Conservation (phyloP, 2,113 vertebrate genomes). For the Vulpes ferrilata region DNA sequence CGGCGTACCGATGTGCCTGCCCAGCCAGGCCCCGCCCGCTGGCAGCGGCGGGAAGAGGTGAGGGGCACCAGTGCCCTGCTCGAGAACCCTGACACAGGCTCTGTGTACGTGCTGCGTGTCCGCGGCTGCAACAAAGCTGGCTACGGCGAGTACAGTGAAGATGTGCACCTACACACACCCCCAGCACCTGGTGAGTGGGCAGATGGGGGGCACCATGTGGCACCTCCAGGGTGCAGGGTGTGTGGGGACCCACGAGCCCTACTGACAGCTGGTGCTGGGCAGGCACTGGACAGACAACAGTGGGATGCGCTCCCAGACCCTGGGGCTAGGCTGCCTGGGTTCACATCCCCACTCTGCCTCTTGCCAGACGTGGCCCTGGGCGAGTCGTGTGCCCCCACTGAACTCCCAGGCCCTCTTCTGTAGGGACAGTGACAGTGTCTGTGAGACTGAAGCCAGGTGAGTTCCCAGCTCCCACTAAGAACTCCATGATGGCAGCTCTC, state of each 20-base stretch:
- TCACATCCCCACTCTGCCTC: not conserved
- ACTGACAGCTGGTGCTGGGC: not conserved
- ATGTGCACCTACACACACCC: constrained; percentile 96
- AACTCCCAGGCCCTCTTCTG: not conserved
- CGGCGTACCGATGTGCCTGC: constrained; percentile 91
- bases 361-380: not conserved
- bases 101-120: constrained; percentile 95
- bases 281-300: not conserved
- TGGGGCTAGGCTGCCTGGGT: not conserved
- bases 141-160: constrained; percentile 97
- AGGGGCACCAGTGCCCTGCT: constrained; percentile 93
- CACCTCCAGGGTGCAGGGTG: not conserved
- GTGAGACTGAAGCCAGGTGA: not conserved
- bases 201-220: rapidly evolving
- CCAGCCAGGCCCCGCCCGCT: constrained; percentile 89
- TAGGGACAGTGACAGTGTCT: not conserved
- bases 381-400: not conserved
- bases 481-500: not conserved
- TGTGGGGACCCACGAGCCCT: too few relatives aligned
- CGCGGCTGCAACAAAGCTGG: constrained; percentile 97
- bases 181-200: constrained; percentile 93
- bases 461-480: not conserved
- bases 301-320: not conserved
- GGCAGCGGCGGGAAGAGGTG: constrained; percentile 95
- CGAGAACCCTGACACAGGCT: constrained; percentile 94